These are phyloP conservation scores for Diploscapter pachys DNA, from an alignment of 1,140 invertebrate genomes.

Conservation along the genomic window DNA sequence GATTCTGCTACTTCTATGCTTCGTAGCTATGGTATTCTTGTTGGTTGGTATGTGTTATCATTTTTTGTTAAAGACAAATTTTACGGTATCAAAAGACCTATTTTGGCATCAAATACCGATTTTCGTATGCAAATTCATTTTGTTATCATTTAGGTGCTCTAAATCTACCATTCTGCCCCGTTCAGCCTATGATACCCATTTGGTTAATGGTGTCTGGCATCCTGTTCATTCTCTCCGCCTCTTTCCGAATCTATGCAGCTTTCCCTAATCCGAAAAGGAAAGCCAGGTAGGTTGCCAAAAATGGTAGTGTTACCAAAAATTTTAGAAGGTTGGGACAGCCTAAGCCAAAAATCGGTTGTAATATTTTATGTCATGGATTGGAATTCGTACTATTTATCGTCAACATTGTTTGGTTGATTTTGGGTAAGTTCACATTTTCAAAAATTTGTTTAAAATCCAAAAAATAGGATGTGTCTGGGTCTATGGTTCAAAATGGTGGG, in stretches of 20 bases:
- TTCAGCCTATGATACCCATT: conserved; percentile 38
- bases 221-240: conserved; percentile 33
- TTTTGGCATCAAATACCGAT: neutral
- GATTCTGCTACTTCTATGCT: conserved; percentile 10
- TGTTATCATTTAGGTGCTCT: conserved; percentile 19
- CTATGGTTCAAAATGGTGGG: conserved; percentile 25
- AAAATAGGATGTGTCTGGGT: conserved; percentile 37
- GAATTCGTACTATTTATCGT: conserved; percentile 13
- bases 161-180: conserved; percentile 31
- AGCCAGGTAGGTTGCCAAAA: conserved; percentile 6
- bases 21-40: conserved; percentile 24
- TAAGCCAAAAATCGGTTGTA: neutral
- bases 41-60: conserved; percentile 24
- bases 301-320: neutral
- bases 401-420: conserved; percentile 28
- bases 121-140: too few species aligned
- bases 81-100: neutral
- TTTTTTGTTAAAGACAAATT: neutral
- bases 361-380: conserved; percentile 17
- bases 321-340: too few species aligned
- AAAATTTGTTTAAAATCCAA: neutral
- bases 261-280: conserved; percentile 21
- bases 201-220: conserved; percentile 31
- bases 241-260: conserved; percentile 24
- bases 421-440: conserved; percentile 1